phyloP scores from a whole-genome alignment of 1,140 invertebrate genomes.

The Drosophila teissieri region DNA sequence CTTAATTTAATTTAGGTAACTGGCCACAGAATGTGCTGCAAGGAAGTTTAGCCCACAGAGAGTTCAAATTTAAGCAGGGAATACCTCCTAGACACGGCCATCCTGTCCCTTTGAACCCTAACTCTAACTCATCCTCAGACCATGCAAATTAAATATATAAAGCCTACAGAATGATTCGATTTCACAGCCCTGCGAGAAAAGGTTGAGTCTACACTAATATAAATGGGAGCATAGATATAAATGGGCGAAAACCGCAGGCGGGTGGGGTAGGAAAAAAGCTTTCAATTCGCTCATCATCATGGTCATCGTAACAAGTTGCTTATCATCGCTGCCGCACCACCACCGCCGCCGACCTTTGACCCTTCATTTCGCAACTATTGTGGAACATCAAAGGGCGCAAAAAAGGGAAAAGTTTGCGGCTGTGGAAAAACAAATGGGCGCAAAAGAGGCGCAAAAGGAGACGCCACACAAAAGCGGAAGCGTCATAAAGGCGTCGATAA shows the following conservation, averaged over 20 bases:
- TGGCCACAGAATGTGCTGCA: background rate
- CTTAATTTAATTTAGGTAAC: slow-evolving; percentile 24
- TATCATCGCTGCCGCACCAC: slow-evolving; percentile 26
- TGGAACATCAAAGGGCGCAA: slow-evolving; percentile 40
- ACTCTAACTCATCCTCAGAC: slow-evolving; percentile 26
- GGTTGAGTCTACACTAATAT: background rate
- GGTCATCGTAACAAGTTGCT: slow-evolving; percentile 60
- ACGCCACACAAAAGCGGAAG: slow-evolving; percentile 34
- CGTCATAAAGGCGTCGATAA: slow-evolving; percentile 46
- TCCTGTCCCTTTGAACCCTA: slow-evolving; percentile 17
- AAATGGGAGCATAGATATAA: slow-evolving; percentile 23
- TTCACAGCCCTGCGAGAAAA: slow-evolving; percentile 37
- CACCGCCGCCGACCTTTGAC: background rate
- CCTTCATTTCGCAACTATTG: slow-evolving; percentile 25
- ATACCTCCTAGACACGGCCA: too few relatives aligned
- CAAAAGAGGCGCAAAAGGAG: background rate
- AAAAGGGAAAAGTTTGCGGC: slow-evolving; percentile 32
- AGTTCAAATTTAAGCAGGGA: background rate
- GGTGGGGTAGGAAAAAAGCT: slow-evolving; percentile 5
- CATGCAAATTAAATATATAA: slow-evolving; percentile 81
- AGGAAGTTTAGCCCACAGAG: background rate
- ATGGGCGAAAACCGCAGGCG: slow-evolving; percentile 34
- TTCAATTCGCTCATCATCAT: slow-evolving; percentile 49
- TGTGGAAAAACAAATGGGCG: slow-evolving; percentile 19
- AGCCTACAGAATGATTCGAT: slow-evolving; percentile 73